These are phyloP conservation scores for Varanus komodoensis DNA, from an alignment of 2,113 vertebrate species.

Conservation along the genomic window DNA sequence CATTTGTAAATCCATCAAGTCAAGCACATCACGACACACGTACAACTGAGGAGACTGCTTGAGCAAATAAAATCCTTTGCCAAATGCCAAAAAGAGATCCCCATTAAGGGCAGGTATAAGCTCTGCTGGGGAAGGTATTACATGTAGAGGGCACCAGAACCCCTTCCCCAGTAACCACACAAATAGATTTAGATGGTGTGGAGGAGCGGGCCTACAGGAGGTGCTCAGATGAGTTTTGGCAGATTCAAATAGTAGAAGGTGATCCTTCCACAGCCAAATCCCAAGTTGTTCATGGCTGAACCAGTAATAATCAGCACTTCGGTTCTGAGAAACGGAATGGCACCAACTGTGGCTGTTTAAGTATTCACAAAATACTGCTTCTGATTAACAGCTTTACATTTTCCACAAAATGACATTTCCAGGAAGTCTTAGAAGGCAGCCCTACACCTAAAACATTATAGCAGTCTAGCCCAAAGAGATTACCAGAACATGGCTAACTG, in stretches of 20 bases:
- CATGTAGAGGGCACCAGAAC: neutral
- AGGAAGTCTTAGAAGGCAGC: no score
- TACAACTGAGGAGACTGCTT: no score
- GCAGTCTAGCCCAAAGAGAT: neutral
- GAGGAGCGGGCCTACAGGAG: neutral
- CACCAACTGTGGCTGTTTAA: neutral
- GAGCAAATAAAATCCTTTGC: no score
- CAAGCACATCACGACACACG: no score
- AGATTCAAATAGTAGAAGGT: neutral
- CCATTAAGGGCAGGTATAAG: no score
- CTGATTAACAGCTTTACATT: neutral
- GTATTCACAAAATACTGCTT: no score
- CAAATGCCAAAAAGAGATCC: no score
- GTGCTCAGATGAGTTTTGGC: neutral
- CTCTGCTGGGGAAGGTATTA: neutral
- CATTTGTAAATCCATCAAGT: no score
- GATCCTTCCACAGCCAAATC: neutral
- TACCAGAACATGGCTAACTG: neutral
- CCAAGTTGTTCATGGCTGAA: neutral
- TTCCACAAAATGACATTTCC: neutral
- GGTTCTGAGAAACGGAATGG: neutral
- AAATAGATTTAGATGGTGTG: neutral
- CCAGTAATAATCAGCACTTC: neutral
- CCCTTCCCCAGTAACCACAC: neutral
- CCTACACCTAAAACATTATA: neutral